Evolutionary conservation across 2,888 invertebrate species (phyloP).

Genomic region (Crossocerus cetratus): DNA sequence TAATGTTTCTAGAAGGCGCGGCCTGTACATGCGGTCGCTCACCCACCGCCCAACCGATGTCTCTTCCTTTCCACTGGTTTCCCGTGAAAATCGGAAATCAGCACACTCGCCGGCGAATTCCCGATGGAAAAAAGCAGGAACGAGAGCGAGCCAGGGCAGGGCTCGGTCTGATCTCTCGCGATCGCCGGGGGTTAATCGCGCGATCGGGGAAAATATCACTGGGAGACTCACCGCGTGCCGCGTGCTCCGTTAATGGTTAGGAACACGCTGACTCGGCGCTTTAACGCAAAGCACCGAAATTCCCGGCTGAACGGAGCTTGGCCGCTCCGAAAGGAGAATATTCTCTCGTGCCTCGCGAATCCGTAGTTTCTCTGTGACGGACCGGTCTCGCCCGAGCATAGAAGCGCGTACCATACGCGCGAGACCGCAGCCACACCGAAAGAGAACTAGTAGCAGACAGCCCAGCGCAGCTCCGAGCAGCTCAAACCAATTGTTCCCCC

Average conservation of each 20-base stretch:
- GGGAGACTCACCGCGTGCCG: constrained; percentile 21
- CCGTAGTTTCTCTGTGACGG: neutral
- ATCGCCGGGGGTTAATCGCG: too few relatives aligned
- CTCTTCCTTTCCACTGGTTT: too few relatives aligned
- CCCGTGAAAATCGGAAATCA: too few relatives aligned
- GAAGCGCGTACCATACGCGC: constrained; percentile 15
- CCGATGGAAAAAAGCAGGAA: too few relatives aligned
- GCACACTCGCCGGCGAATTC: too few relatives aligned
- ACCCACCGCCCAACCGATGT: too few relatives aligned
- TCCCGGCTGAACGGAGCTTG: constrained; percentile 7
- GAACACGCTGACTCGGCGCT: constrained; percentile 68
- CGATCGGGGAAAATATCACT: too few relatives aligned
- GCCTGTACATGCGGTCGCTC: too few relatives aligned
- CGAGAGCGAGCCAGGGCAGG: too few relatives aligned
- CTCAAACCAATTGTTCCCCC: constrained; percentile 3
- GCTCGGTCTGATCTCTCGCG: too few relatives aligned
- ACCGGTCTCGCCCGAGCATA: neutral
- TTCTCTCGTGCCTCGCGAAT: neutral
- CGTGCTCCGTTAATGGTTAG: constrained; percentile 30
- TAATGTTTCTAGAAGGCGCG: constrained; percentile 48
- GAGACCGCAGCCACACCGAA: constrained; percentile 6
- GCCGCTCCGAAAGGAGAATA: too few relatives aligned
- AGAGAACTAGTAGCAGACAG: constrained; percentile 33
- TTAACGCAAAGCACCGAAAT: constrained; percentile 28
- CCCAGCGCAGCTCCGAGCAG: neutral